phyloP scores from a whole-genome alignment of 2,888 invertebrate genomes.

The Eurois occulta region DNA sequence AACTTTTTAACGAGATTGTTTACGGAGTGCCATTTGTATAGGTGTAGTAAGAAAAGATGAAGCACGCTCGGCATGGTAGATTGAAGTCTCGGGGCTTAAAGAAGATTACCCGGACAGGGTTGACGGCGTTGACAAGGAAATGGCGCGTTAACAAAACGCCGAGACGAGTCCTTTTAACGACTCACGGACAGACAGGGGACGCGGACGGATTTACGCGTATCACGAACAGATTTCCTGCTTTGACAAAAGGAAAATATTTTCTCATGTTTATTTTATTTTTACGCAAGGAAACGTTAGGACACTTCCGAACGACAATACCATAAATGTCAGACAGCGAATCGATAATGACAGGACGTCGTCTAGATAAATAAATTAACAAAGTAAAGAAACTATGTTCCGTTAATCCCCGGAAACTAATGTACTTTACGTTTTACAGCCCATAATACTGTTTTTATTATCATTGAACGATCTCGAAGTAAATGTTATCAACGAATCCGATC shows the following conservation, averaged over 20 bases:
- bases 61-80: slow-evolving; percentile 59
- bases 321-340: slow-evolving; percentile 72
- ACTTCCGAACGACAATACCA: slow-evolving; percentile 71
- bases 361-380: slow-evolving; percentile 63
- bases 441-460: slow-evolving; percentile 67
- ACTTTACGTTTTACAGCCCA: slow-evolving; percentile 59
- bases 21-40: slow-evolving; percentile 71
- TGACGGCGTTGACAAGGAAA: slow-evolving; percentile 87
- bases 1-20: slow-evolving; percentile 78
- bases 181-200: slow-evolving; percentile 87
- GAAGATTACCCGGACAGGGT: slow-evolving; percentile 84
- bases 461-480: slow-evolving; percentile 63
- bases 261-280: slow-evolving; percentile 81
- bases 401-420: slow-evolving; percentile 61
- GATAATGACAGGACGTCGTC: slow-evolving; percentile 66
- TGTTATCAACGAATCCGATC: slow-evolving; percentile 67
- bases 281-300: slow-evolving; percentile 74
- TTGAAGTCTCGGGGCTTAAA: slow-evolving; percentile 80
- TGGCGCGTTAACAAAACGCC: slow-evolving; percentile 87
- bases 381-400: slow-evolving; percentile 59
- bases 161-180: slow-evolving; percentile 87
- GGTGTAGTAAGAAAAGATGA: slow-evolving; percentile 69
- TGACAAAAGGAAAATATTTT: slow-evolving; percentile 85
- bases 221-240: slow-evolving; percentile 88
- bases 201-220: slow-evolving; percentile 88